A percentile compares a stretch with the other conserved stretches of the same genome.
These are phyloP conservation scores for Bubo blakistoni DNA, from an alignment of 2,113 vertebrate genomes.

Conservation along the genomic window DNA sequence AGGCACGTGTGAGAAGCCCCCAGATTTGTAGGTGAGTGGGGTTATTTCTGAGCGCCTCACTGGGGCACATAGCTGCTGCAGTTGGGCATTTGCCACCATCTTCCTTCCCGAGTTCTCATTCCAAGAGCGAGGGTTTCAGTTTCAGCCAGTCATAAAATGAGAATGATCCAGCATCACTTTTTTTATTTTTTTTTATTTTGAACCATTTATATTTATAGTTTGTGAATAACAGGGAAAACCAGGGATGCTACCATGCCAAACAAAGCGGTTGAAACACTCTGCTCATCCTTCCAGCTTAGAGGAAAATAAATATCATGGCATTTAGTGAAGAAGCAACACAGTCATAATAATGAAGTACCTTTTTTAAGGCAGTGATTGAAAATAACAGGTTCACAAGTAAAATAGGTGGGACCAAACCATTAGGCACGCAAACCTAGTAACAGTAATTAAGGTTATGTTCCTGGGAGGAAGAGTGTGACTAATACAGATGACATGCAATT, in stretches of 20 bases:
- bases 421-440: not conserved
- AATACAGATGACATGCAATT: not conserved
- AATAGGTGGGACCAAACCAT: not conserved
- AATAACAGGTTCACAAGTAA: conserved; percentile 12
- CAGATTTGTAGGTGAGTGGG: not conserved
- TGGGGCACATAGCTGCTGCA: not conserved
- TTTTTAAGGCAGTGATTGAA: conserved; percentile 20
- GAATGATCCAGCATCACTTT: not conserved
- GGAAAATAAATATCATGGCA: not conserved
- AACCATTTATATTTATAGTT: not conserved
- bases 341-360: not conserved
- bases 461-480: not conserved
- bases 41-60: not conserved
- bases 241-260: not conserved
- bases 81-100: not conserved
- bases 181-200: not conserved
- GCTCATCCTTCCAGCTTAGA: not conserved
- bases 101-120: not conserved
- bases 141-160: not conserved
- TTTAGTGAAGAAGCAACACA: not conserved
- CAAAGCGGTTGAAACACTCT: not conserved
- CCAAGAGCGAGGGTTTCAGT: not conserved
- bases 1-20: not conserved
- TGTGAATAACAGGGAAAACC: not conserved
- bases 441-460: not conserved